Evolutionary conservation across 2,113 vertebrate species (phyloP).

Genomic region (Thinocorus orbignyianus): DNA sequence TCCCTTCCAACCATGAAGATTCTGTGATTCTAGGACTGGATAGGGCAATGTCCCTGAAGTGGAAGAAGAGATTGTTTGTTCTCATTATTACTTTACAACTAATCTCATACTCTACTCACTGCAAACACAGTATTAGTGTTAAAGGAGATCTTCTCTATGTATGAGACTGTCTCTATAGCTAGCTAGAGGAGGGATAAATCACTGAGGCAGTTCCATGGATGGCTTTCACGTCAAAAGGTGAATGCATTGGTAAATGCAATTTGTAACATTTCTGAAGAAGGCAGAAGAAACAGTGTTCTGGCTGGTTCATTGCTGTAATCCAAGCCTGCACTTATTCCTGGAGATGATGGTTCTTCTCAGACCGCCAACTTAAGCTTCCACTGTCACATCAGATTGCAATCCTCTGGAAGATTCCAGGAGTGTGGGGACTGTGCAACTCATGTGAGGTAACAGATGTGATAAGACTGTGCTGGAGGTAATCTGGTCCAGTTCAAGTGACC

Average conservation of each 20-base stretch:
- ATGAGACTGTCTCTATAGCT: not conserved
- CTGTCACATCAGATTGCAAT: not conserved
- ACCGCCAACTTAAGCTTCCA: not conserved
- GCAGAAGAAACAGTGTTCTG: not conserved
- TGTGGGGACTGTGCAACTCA: not conserved
- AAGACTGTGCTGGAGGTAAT: not conserved
- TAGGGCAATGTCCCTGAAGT: not conserved
- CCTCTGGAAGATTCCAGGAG: not conserved
- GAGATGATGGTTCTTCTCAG: not conserved
- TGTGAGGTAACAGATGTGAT: not conserved
- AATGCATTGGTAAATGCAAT: not conserved
- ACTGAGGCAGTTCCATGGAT: not conserved
- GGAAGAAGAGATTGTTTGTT: not conserved
- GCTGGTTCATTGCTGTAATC: not conserved
- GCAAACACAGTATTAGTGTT: not conserved
- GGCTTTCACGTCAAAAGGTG: not conserved
- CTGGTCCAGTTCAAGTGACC: not conserved
- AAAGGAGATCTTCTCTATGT: not conserved
- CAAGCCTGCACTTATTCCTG: not conserved
- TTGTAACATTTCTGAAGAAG: not conserved
- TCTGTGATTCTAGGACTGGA: not conserved
- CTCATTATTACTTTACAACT: not conserved
- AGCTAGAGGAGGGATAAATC: not conserved
- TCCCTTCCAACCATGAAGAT: too few relatives aligned
- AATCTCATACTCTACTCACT: not conserved